phyloP scores from a whole-genome alignment of 1,140 invertebrate species.

The Mizuhopecten yessoensis region DNA sequence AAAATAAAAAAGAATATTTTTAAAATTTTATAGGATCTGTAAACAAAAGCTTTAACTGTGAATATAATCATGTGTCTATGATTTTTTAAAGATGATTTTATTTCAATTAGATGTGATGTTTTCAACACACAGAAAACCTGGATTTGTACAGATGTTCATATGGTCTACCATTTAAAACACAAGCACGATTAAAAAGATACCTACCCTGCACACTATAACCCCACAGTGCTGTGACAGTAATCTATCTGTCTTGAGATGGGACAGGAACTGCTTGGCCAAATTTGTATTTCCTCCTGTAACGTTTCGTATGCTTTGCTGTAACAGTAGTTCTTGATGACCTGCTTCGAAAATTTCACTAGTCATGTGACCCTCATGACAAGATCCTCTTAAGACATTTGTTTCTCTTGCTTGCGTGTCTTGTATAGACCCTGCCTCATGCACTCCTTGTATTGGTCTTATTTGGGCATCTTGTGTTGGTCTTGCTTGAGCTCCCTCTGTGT shows the following conservation, averaged over 20 bases:
- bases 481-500: too few relatives aligned
- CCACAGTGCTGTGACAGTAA: background rate
- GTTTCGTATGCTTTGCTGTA: background rate
- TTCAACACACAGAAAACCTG: too few relatives aligned
- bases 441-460: background rate
- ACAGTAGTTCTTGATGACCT: background rate
- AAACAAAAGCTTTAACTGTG: too few relatives aligned
- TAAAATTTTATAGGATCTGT: too few relatives aligned
- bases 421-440: background rate
- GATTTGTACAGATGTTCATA: too few relatives aligned
- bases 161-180: too few relatives aligned
- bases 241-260: background rate
- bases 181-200: background rate
- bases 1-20: too few relatives aligned
- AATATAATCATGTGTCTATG: too few relatives aligned
- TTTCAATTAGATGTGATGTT: too few relatives aligned
- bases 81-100: too few relatives aligned
- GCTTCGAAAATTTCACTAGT: background rate
- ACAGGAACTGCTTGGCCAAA: background rate
- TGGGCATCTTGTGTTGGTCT: background rate
- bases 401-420: background rate
- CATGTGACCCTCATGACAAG: background rate
- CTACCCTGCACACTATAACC: slow-evolving; percentile 29
- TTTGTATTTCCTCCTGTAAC: background rate
- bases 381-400: background rate